phyloP scores from a whole-genome alignment of 2,888 invertebrate genomes.

The Acanthosoma haemorrhoidale region DNA sequence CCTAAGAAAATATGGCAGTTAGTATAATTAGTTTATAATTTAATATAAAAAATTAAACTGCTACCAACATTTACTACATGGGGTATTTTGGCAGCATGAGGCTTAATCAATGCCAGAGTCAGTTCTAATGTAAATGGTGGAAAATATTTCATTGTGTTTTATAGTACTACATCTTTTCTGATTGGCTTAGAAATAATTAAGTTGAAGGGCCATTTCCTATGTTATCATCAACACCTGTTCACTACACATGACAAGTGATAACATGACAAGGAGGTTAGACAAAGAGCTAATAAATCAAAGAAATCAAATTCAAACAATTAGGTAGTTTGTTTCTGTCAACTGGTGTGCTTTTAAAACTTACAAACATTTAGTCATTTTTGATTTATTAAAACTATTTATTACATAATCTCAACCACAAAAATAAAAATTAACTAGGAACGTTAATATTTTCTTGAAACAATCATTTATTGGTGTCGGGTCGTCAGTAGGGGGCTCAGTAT shows the following conservation, averaged over 20 bases:
- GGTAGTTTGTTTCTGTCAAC: too few species aligned
- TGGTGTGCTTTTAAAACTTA: too few species aligned
- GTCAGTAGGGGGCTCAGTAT: too few species aligned
- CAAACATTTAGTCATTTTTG: too few species aligned
- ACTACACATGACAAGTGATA: not conserved
- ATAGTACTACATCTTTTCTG: not conserved
- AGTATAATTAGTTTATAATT: not conserved
- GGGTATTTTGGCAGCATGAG: conserved; percentile 74
- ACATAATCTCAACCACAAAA: too few species aligned
- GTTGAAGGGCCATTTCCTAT: too few species aligned
- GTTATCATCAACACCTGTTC: conserved; percentile 2
- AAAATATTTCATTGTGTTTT: conserved; percentile 32
- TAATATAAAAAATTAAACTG: not conserved
- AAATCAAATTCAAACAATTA: not conserved
- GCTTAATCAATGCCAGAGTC: conserved; percentile 82
- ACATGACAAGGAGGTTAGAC: too few species aligned
- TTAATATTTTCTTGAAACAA: too few species aligned
- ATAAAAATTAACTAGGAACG: too few species aligned
- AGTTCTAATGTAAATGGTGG: conserved; percentile 50
- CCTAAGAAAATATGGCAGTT: conserved; percentile 45
- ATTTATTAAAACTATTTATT: too few species aligned
- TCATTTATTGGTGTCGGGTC: too few species aligned
- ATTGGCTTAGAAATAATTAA: not conserved
- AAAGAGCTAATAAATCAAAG: too few species aligned
- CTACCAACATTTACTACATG: conserved; percentile 55